These are phyloP conservation scores for Nothocercus nigrocapillus DNA, from an alignment of 2,113 vertebrate species.

Conservation along the genomic window DNA sequence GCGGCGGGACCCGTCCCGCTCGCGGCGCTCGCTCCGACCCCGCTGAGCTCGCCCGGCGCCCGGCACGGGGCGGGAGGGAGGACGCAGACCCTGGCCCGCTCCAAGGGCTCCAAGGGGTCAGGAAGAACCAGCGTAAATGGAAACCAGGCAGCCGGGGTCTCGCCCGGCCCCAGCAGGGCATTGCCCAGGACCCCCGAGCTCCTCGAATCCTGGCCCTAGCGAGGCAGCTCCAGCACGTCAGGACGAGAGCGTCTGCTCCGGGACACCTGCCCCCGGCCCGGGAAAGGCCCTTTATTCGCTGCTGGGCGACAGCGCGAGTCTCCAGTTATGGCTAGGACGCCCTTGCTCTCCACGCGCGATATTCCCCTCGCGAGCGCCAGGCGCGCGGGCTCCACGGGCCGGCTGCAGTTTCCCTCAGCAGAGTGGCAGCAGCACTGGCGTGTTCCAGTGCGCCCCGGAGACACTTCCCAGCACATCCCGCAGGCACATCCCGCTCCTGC, in stretches of 20 bases:
- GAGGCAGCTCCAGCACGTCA: fast-evolving
- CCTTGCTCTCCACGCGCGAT: not conserved
- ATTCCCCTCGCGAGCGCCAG: not conserved
- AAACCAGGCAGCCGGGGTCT: no score
- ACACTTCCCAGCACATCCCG: not conserved
- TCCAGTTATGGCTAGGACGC: not conserved
- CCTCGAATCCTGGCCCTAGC: not conserved
- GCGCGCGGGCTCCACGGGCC: not conserved
- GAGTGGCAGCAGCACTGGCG: not conserved
- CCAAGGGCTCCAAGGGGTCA: no score
- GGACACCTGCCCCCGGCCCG: not conserved
- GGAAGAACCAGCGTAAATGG: no score
- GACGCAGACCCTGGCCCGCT: no score
- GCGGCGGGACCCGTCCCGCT: constrained; percentile 61
- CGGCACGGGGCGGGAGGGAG: no score
- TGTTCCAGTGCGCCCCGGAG: not conserved
- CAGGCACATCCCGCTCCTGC: not conserved
- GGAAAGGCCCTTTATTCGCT: not conserved
- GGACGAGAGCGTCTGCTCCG: not conserved
- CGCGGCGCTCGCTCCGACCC: not conserved
- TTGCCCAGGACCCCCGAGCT: no score
- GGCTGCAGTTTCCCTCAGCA: not conserved
- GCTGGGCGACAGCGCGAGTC: not conserved
- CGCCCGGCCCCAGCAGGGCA: no score
- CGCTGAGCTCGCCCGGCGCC: not conserved